Evolutionary conservation across 2,797 vertebrate species (phyloP).

Genomic region (Diglossa cyanea): DNA sequence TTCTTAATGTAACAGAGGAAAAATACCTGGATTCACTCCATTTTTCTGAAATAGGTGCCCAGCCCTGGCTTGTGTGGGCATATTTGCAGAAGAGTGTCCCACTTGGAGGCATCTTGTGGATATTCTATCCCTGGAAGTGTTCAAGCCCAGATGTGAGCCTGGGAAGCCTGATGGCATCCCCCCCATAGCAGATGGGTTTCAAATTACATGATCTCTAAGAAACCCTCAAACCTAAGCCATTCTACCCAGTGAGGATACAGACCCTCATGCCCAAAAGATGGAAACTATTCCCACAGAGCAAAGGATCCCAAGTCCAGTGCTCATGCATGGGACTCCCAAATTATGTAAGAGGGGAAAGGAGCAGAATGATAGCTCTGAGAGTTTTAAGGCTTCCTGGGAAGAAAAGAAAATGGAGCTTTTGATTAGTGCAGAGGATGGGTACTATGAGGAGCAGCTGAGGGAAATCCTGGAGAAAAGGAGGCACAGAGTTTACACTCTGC

Average conservation of each 20-base stretch:
- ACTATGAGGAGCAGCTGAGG: not conserved
- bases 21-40: not conserved
- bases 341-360: not conserved
- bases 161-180: not conserved
- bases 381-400: not conserved
- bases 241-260: not conserved
- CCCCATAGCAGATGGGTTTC: not conserved
- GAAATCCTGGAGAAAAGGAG: not conserved
- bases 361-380: not conserved
- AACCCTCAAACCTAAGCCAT: not conserved
- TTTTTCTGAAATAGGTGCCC: not conserved
- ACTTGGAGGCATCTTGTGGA: not conserved
- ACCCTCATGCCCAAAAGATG: accelerated
- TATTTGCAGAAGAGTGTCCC: not conserved
- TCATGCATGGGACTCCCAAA: not conserved
- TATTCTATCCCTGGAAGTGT: not conserved
- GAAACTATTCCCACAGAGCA: not conserved
- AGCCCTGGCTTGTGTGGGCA: not conserved
- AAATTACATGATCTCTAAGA: not conserved
- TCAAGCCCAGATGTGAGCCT: not conserved
- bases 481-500: not conserved
- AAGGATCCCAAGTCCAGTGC: not conserved
- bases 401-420: not conserved
- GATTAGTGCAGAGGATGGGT: not conserved
- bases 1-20: not conserved